Evolutionary conservation across 2,797 vertebrate species (phyloP), one percentile per base, ranked within the genome.

Genomic region (Chaetodon trifasciatus): DNA sequence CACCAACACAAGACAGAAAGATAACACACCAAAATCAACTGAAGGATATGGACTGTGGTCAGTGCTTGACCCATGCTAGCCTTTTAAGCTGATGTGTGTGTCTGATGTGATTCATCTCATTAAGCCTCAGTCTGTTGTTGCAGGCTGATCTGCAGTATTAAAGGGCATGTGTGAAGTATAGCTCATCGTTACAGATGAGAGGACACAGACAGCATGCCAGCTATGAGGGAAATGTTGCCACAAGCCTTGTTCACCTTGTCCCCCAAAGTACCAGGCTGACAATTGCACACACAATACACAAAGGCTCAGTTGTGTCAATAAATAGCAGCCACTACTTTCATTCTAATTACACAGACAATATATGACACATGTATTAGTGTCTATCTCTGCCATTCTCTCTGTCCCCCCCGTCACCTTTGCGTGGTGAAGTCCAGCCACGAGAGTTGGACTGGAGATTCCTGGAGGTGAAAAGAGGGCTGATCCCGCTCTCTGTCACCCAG

Each of bases 131-230:
- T 37, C 42, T 81, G 72, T 76, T 74, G 28, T 73, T 75, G 49
- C 55, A 74, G 78, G 60, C 52, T 63, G 56, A 78, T 76, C 77
- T 61, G 12, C 28, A 56, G 47, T 78, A 74, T 65, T 69, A 65
- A 71, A 68, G 47, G 63, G 39, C 60, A 81, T 76, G 76, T 91
- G 87, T 88, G 90, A 90, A 81, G 50, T 40, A 44, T 28, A 66
- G 50, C 63, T 81, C 52, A 67, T 90, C 58, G 63, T 50, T 76
- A 92, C 88, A 93, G 88, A 88, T 82, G 84, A 83, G 78, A 94
- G 90, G 92, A 93, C 90, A 95, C 82, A 79, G 84, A 81, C 73
- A 93, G 88, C 88, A 92, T 93, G 90, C 69, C 79, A 94, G 86
- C 82, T 93, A 91, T 91, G 85, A 75, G 82, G 82, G 87, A 93